Conservation (phyloP, 2,113 vertebrate species). For the Cinclus mexicanus region DNA sequence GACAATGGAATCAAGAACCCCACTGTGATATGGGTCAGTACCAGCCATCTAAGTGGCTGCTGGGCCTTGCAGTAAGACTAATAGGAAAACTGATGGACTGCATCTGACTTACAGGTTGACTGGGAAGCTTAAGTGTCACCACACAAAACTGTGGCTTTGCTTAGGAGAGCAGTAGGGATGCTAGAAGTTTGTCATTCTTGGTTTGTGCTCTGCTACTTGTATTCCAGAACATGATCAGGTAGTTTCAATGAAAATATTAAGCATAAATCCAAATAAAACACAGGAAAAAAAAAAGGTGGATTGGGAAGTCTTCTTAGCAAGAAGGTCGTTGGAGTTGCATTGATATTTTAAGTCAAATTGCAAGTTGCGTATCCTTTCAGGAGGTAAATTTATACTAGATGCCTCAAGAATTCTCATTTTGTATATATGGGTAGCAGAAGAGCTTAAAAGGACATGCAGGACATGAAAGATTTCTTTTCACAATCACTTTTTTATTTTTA, state of each 20-base stretch:
- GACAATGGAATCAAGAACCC: not conserved
- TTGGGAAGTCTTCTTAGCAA: not conserved
- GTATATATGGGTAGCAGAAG: not conserved
- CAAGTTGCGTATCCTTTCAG: not conserved
- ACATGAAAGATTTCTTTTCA: not conserved
- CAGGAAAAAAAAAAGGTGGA: not conserved
- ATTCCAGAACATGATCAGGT: not conserved
- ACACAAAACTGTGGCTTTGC: not conserved
- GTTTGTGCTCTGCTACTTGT: not conserved
- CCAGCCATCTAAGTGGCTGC: not conserved
- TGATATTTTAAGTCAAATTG: not conserved
- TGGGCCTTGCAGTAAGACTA: not conserved
- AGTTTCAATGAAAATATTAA: not conserved
- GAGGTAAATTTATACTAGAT: not conserved
- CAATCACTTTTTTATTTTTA: not conserved
- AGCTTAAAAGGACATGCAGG: not conserved
- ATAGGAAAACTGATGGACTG: conserved; percentile 17
- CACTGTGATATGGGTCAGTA: not conserved
- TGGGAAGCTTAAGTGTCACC: not conserved
- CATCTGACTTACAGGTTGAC: not conserved
- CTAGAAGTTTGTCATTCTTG: not conserved
- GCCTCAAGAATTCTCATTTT: not conserved
- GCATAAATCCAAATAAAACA: not conserved
- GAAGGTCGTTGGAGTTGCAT: not conserved
- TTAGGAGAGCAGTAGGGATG: not conserved